Evolutionary conservation across 2,797 vertebrate genomes (phyloP).

Genomic region (Tragopan temminckii): DNA sequence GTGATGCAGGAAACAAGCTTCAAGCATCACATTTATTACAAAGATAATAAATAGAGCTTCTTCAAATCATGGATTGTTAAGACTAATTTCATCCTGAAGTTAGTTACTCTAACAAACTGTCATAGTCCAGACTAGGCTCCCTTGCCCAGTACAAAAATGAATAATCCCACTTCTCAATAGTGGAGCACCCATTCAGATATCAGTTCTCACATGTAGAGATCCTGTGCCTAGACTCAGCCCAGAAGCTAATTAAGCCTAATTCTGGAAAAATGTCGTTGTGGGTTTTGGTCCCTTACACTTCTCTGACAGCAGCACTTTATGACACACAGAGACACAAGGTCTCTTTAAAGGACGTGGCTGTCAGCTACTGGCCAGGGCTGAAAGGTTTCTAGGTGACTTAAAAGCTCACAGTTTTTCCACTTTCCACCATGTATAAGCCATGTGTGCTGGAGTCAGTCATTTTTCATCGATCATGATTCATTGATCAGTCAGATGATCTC

Average conservation of each 20-base stretch:
- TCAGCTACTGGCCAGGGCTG: neutral
- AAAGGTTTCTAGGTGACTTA: neutral
- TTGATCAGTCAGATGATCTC: neutral
- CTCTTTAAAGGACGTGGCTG: neutral
- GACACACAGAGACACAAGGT: neutral
- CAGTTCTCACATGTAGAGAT: neutral
- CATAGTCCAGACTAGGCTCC: neutral
- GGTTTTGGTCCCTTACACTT: slow-evolving; percentile 24
- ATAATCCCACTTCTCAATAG: neutral
- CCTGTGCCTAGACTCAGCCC: slow-evolving; percentile 14
- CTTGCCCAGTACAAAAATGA: neutral
- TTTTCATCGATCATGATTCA: too few species aligned
- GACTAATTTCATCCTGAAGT: neutral
- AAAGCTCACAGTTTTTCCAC: neutral
- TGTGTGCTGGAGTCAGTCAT: neutral
- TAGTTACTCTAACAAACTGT: slow-evolving; percentile 1
- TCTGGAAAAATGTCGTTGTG: slow-evolving; percentile 35
- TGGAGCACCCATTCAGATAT: neutral
- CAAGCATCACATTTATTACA: too few species aligned
- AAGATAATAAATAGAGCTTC: neutral
- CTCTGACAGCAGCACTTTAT: slow-evolving; percentile 28
- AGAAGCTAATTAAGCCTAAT: slow-evolving; percentile 46
- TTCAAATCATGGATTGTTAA: slow-evolving; percentile 6
- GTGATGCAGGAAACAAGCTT: neutral
- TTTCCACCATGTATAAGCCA: neutral